Evolutionary conservation across 2,888 invertebrate species (phyloP), one percentile per base, ranked within the genome.

Genomic region (Nemotelus pantherinus): DNA sequence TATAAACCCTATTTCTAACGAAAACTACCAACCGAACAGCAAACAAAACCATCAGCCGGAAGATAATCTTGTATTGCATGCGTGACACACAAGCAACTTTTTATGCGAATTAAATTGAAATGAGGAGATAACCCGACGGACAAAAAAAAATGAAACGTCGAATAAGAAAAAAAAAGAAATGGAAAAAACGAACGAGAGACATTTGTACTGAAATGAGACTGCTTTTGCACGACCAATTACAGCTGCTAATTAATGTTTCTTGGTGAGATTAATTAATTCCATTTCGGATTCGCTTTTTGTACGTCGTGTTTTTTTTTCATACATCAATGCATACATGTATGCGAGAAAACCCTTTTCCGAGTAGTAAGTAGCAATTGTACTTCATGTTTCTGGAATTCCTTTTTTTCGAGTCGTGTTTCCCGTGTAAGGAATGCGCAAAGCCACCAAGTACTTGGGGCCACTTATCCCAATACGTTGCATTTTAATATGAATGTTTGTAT

Each of bases 191-290:
- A 63, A 60, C 50, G 43, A 39, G 64, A 60, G 6, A 79, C 77
- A 74, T 63, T 57, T 53, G 50, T 58, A 77, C 70, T 64, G 65
- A 77, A 78, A 79, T 72, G 64, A 55, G 67, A 78, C 77, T 79
- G 65, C 78, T 80, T 80, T 80, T 81, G 80, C 81, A 82, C 81
- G 80, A 81, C 81, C 82, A 82, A 82, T 83, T 83, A 82, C 82
- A 80, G 80, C 80, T 80, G 81, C 82, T 83, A 83, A 83, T 83
- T 82, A 83, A 82, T 83, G 82, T 82, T 82, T 77, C 79, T 79
- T 79, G 80, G 82, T 81, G 80, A 81, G 82, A 82, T 82, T 81
- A 81, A 81, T 81, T 81, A 81, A 80, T 81, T 80, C 81, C 78
- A 78, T 79, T 77, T 78, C 76, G 70, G 64, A 76, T 79, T 71